Conservation (phyloP, 2,797 vertebrate species). For the Lepilemur septentrionalis region DNA sequence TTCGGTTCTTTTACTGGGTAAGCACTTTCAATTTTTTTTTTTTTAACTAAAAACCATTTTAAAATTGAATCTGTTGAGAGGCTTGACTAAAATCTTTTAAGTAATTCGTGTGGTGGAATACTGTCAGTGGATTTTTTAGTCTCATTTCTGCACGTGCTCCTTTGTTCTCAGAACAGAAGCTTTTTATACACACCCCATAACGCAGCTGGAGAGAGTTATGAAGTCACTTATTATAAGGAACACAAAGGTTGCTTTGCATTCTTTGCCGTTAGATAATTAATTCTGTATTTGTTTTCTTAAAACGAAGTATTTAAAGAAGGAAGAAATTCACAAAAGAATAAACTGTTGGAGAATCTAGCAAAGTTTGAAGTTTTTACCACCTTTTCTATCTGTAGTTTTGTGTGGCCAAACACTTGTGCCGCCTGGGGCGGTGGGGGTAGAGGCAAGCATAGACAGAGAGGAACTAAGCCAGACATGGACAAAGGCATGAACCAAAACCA, state of each 20-base stretch:
- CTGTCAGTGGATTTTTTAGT: constrained; percentile 77
- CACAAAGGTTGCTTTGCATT: constrained; percentile 76
- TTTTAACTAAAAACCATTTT: constrained; percentile 70
- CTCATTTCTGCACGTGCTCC: constrained; percentile 87
- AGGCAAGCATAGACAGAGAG: constrained; percentile 87
- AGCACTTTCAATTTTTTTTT: constrained; percentile 81
- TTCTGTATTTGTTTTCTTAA: constrained; percentile 67
- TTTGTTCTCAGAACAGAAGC: constrained; percentile 86
- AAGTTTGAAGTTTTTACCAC: constrained; percentile 76
- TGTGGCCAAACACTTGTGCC: constrained; percentile 84
- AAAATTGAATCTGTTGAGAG: constrained; percentile 73
- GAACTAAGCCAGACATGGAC: constrained; percentile 96
- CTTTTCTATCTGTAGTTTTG: constrained; percentile 76
- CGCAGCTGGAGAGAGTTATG: constrained; percentile 82
- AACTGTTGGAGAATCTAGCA: constrained; percentile 64
- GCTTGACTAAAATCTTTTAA: constrained; percentile 69
- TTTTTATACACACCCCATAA: constrained; percentile 79
- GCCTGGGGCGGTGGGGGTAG: constrained; percentile 84
- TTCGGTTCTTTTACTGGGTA: constrained; percentile 83
- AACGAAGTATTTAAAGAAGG: constrained; percentile 60
- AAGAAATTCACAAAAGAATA: constrained; percentile 73
- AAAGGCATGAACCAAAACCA: constrained; percentile 93
- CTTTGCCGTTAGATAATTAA: constrained; percentile 73
- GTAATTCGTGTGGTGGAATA: constrained; percentile 72
- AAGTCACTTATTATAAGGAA: constrained; percentile 79